Evolutionary conservation across 1,140 invertebrate genomes (phyloP).

Genomic region (Orussus abietinus): DNA sequence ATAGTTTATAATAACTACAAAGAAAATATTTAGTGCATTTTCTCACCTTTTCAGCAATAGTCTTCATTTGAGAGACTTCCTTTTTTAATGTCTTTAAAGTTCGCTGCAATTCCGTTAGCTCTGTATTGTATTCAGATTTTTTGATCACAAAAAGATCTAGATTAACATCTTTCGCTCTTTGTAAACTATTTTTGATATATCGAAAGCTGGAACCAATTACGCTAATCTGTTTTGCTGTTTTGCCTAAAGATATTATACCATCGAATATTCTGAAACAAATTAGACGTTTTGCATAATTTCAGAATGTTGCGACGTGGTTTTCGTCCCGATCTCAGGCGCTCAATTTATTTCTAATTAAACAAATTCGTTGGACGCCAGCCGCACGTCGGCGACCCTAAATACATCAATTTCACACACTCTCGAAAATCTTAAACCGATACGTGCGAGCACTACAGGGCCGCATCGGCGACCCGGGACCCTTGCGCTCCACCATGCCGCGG

Average conservation of each 20-base stretch:
- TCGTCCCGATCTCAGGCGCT: too few species aligned
- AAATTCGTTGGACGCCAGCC: too few species aligned
- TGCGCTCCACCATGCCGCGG: too few species aligned
- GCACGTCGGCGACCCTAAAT: too few species aligned
- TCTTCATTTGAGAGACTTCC: conserved; percentile 26
- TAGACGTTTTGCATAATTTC: not conserved
- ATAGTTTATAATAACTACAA: conserved; percentile 4
- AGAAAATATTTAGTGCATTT: conserved; percentile 7
- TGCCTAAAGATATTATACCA: conserved; percentile 29
- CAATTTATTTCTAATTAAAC: too few species aligned
- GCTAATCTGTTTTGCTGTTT: conserved; percentile 29
- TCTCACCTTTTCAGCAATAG: conserved; percentile 30
- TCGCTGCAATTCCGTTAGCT: conserved; percentile 26
- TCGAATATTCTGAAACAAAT: conserved; percentile 35
- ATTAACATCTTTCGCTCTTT: conserved; percentile 16
- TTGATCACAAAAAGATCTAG: conserved; percentile 15
- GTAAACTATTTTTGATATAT: conserved; percentile 31
- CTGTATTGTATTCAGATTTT: conserved; percentile 22
- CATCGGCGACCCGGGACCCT: too few species aligned
- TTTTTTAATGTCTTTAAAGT: conserved; percentile 27
- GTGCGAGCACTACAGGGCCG: too few species aligned
- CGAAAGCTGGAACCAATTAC: conserved; percentile 40
- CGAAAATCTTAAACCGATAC: too few species aligned
- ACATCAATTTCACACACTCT: too few species aligned
- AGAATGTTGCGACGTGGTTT: too few species aligned